These are phyloP conservation scores for Crotalus viridis DNA, from an alignment of 2,113 vertebrate species.

Conservation along the genomic window DNA sequence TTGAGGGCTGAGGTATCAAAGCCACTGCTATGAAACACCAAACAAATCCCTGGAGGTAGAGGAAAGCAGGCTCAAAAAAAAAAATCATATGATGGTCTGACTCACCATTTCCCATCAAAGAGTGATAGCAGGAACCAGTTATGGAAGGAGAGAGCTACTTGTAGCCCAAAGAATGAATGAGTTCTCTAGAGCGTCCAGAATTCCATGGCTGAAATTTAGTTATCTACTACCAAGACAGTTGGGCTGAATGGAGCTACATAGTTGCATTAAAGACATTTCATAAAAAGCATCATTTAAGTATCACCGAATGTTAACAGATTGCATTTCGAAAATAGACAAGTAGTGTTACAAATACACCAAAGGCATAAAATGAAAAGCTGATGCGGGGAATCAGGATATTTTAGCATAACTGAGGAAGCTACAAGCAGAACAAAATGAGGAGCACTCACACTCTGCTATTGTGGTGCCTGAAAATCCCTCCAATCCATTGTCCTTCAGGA, in stretches of 20 bases:
- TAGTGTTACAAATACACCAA: not conserved
- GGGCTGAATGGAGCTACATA: not conserved
- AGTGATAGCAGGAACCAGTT: not conserved
- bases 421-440: not conserved
- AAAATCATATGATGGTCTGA: not conserved
- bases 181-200: not conserved
- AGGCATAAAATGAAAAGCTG: not conserved
- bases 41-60: constrained; percentile 1
- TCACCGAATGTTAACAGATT: not conserved
- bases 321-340: not conserved
- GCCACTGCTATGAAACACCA: not conserved
- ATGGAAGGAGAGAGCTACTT: not conserved
- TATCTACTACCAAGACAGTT: not conserved
- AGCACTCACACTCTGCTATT: constrained; percentile 17
- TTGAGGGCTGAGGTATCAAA: constrained; percentile 4
- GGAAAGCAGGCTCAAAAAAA: not conserved
- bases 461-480: constrained; percentile 3
- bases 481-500: not conserved
- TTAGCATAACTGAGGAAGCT: not conserved
- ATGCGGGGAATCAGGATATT: not conserved
- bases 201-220: not conserved
- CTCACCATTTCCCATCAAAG: not conserved
- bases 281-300: not conserved
- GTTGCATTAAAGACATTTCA: not conserved
- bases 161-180: not conserved